Evolutionary conservation across 2,888 invertebrate species (phyloP).

Genomic region (Netelia melanura): DNA sequence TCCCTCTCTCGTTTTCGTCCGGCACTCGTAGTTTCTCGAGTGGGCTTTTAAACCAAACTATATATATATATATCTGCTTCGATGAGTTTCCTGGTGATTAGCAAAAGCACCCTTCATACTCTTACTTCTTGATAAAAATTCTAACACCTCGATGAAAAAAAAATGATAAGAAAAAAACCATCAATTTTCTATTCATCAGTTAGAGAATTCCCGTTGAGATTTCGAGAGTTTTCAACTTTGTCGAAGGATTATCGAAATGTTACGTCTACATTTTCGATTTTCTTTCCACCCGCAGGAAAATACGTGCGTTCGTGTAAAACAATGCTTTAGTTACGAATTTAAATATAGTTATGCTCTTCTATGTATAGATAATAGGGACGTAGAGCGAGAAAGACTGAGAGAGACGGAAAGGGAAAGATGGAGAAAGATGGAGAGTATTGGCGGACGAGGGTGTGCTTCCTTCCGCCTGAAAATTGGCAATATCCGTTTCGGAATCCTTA

Average conservation of each 20-base stretch:
- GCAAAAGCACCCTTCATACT: too few relatives aligned
- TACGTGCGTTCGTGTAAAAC: constrained; percentile 41
- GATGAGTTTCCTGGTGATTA: too few relatives aligned
- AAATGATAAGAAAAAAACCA: too few relatives aligned
- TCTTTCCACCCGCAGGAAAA: neutral
- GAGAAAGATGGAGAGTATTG: constrained; percentile 41
- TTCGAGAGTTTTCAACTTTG: too few relatives aligned
- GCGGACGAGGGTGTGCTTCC: constrained; percentile 73
- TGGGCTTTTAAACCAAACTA: constrained; percentile 57
- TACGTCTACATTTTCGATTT: too few relatives aligned
- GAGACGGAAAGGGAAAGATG: constrained; percentile 21
- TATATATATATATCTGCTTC: too few relatives aligned
- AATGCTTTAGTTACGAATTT: constrained; percentile 31
- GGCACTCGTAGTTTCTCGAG: constrained; percentile 45
- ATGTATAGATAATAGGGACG: constrained; percentile 22
- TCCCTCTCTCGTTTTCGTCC: constrained; percentile 6
- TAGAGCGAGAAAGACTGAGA: neutral
- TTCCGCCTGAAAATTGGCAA: constrained; percentile 79
- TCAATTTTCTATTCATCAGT: too few relatives aligned
- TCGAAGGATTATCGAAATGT: too few relatives aligned
- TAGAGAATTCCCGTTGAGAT: too few relatives aligned
- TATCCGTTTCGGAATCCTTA: constrained; percentile 78
- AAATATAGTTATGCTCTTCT: neutral
- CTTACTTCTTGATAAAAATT: too few relatives aligned
- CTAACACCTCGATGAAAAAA: too few relatives aligned